These are phyloP conservation scores for Phrynocephalus versicolor DNA, from an alignment of 2,113 vertebrate genomes.

Conservation along the genomic window DNA sequence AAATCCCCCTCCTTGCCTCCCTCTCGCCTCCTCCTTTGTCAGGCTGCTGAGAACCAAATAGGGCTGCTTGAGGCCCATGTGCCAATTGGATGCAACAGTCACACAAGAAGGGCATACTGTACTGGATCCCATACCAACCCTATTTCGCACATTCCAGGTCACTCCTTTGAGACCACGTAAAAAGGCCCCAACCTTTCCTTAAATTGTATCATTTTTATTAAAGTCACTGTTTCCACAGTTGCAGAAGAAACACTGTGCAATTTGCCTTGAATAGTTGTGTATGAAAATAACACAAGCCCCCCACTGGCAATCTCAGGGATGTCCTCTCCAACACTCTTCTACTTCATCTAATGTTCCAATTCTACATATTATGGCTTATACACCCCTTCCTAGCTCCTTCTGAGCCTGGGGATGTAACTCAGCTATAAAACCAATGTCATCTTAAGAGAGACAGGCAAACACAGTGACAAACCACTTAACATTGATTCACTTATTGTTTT, in stretches of 20 bases:
- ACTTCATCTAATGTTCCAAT: constrained; percentile 3
- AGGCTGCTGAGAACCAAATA: no score
- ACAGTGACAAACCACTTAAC: no score
- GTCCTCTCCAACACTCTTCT: not conserved
- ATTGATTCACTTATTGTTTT: no score
- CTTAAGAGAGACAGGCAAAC: not conserved
- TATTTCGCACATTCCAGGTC: no score
- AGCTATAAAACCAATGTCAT: accelerated
- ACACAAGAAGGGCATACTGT: no score
- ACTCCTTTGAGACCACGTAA: no score
- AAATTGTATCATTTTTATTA: not conserved
- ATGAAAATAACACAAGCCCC: not conserved
- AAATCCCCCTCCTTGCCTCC: no score
- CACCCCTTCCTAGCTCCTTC: not conserved
- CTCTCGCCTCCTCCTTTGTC: no score
- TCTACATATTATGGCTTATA: not conserved
- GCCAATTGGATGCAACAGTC: no score
- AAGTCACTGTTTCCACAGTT: not conserved
- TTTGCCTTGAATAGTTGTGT: not conserved
- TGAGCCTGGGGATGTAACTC: no score
- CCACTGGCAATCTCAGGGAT: not conserved
- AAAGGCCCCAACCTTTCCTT: not conserved
- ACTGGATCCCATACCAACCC: no score
- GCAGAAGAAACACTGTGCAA: not conserved
- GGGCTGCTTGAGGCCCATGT: no score